Conservation (phyloP, 2,113 vertebrate genomes). For the Cyanoliseus patagonus region DNA sequence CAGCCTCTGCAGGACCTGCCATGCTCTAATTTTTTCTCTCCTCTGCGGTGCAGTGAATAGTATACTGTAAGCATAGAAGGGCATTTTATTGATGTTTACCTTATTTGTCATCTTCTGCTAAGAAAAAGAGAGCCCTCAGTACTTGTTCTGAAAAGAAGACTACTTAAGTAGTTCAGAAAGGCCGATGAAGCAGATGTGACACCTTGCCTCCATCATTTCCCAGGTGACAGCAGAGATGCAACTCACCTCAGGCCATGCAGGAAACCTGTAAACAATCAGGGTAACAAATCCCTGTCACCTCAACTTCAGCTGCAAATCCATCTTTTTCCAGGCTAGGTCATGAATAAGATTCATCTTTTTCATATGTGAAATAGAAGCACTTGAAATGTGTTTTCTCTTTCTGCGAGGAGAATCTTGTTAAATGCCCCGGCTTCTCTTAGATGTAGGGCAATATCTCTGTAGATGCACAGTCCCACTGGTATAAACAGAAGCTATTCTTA, state of each 20-base stretch:
- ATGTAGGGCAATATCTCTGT: slow-evolving; percentile 27
- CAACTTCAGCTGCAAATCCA: neutral
- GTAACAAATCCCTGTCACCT: neutral
- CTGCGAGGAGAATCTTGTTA: neutral
- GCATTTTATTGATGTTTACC: neutral
- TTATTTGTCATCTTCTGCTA: neutral
- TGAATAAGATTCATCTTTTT: neutral
- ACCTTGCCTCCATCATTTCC: neutral
- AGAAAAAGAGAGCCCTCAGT: neutral
- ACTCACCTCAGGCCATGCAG: neutral
- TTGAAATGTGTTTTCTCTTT: neutral
- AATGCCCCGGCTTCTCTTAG: neutral
- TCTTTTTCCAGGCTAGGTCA: neutral
- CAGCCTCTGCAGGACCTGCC: neutral
- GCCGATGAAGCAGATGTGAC: neutral
- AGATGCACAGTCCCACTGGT: neutral
- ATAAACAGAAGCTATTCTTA: slow-evolving; percentile 35
- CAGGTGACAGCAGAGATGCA: neutral
- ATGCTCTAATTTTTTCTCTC: neutral
- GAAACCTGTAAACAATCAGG: neutral
- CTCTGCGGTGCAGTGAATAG: neutral
- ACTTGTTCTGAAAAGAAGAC: neutral
- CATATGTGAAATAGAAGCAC: neutral
- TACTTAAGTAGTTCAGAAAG: neutral
- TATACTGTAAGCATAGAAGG: neutral